Evolutionary conservation across 2,113 vertebrate species (phyloP).

Genomic region (Apistogramma diplotaenia): DNA sequence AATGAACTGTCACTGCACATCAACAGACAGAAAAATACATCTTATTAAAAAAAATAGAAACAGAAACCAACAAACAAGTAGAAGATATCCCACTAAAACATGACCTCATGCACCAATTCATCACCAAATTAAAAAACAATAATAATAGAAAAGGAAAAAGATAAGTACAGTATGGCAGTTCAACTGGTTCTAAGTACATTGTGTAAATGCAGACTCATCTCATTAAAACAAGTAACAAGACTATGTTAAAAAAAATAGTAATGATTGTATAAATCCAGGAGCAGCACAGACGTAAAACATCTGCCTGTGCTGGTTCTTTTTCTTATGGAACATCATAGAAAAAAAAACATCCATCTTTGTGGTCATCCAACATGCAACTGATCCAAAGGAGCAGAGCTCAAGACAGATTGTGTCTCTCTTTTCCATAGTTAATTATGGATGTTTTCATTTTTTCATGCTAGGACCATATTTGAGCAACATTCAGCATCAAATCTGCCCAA

Average conservation of each 20-base stretch:
- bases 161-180: conserved; percentile 59
- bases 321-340: conserved; percentile 67
- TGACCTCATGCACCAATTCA: conserved; percentile 86
- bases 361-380: conserved; percentile 86
- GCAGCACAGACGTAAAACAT: conserved; percentile 63
- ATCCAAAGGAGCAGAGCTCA: conserved; percentile 61
- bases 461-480: neutral
- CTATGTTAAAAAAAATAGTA: conserved; percentile 73
- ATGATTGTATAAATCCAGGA: conserved; percentile 60
- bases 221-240: conserved; percentile 70
- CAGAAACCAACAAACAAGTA: conserved; percentile 68
- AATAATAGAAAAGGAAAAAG: no score
- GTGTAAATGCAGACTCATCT: conserved; percentile 70
- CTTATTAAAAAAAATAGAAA: conserved; percentile 77
- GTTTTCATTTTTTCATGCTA: conserved; percentile 5
- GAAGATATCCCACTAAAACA: conserved; percentile 68
- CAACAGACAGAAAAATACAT: conserved; percentile 78
- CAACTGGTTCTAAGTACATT: conserved; percentile 64
- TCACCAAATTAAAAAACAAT: conserved; percentile 36
- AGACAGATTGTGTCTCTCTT: conserved; percentile 36
- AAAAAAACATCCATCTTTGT: conserved; percentile 70
- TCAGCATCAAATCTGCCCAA: conserved; percentile 13
- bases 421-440: conserved; percentile 16
- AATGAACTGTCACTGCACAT: conserved; percentile 83
- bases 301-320: conserved; percentile 43